These are phyloP conservation scores for Blastobasis lacticolella DNA, from an alignment of 2,888 invertebrate genomes.

Conservation along the genomic window DNA sequence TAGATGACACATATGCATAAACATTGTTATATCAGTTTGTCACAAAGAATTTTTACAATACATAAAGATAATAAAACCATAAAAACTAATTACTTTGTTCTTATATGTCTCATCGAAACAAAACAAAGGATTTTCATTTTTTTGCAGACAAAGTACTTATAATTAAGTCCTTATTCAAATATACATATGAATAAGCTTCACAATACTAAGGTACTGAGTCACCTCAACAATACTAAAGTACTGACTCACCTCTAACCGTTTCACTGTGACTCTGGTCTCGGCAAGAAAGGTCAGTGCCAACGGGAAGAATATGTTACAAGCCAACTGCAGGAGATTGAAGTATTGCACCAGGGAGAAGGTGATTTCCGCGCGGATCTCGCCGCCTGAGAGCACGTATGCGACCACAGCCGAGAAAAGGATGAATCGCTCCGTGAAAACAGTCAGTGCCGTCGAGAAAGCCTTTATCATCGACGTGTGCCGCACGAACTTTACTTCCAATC, in stretches of 20 bases:
- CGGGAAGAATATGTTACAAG: slow-evolving; percentile 79
- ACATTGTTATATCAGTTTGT: too few species aligned
- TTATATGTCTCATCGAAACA: too few species aligned
- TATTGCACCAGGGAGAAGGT: slow-evolving; percentile 86
- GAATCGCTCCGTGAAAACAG: slow-evolving; percentile 89
- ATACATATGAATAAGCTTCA: too few species aligned
- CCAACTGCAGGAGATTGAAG: slow-evolving; percentile 81
- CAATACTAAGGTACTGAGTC: too few species aligned
- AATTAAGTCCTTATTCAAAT: too few species aligned
- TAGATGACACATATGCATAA: too few species aligned
- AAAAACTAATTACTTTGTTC: too few species aligned
- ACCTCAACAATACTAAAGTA: not conserved
- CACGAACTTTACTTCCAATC: slow-evolving; percentile 81
- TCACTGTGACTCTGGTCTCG: slow-evolving; percentile 77
- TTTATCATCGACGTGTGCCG: slow-evolving; percentile 78
- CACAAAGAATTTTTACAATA: too few species aligned
- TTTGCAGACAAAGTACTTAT: too few species aligned
- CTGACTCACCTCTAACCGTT: slow-evolving; percentile 73
- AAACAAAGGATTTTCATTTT: too few species aligned
- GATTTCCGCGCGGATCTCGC: slow-evolving; percentile 74
- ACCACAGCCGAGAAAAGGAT: slow-evolving; percentile 87
- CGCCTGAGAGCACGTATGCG: slow-evolving; percentile 80
- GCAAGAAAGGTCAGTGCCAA: slow-evolving; percentile 75
- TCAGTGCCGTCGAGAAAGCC: slow-evolving; percentile 77
- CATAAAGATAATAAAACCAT: too few species aligned